Base-by-base conservation (phyloP, 1,140 invertebrate species). In the Propsilocerus akamusi region DNA sequence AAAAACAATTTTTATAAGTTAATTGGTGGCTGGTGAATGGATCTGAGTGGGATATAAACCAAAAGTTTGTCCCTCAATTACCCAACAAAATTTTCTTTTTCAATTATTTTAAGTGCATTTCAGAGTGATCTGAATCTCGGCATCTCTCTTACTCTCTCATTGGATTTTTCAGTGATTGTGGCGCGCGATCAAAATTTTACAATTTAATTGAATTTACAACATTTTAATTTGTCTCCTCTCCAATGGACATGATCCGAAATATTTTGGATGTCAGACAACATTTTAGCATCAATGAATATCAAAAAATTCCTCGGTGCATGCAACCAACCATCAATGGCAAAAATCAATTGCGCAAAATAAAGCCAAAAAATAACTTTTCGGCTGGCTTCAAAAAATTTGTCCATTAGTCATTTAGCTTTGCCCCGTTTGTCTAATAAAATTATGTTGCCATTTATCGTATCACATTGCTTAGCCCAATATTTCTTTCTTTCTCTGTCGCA, bases 31-130 rank as follows among this genome's bases (percentile, higher is more conserved):
- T n/a, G n/a, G n/a, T n/a, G n/a, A n/a, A n/a, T n/a, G n/a, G n/a
- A n/a, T n/a, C n/a, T n/a, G n/a, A n/a, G n/a, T n/a, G n/a, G n/a
- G n/a, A n/a, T n/a, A n/a, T n/a, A n/a, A n/a, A n/a, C n/a, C n/a
- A n/a, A n/a, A n/a, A n/a, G n/a, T n/a, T n/a, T n/a, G n/a, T n/a
- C n/a, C n/a, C n/a, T n/a, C n/a, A n/a, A n/a, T n/a, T n/a, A n/a
- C n/a, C n/a, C n/a, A n/a, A n/a, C n/a, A 30, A 30, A 30, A 30
- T 30, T 30, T 30, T 30, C n/a, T n/a, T 30, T 30, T 30, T 30
- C 34, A 41, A 41, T 41, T 41, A 41, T 41, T 41, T 41, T 41
- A 41, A 41, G 34, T n/a, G n/a, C n/a, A n/a, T n/a, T n/a, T n/a
- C n/a, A n/a, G n/a, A n/a, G n/a, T 41, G 34, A 41, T 41, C 14